Base-by-base conservation (phyloP, 2,113 vertebrate genomes). In the Siniperca knerii region DNA sequence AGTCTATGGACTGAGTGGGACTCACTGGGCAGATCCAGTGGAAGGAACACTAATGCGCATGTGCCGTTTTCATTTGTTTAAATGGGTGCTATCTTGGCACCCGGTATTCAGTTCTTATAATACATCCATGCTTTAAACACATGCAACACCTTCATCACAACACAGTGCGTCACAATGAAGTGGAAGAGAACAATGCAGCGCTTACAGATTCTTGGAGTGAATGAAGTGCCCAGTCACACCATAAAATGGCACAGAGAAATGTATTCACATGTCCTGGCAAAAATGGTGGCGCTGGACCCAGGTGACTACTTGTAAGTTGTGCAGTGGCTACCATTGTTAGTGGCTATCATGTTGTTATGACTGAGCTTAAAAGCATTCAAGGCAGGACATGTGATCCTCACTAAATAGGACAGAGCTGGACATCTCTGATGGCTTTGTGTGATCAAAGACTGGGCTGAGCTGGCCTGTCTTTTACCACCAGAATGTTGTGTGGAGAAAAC, bases 401-500 rank as follows among this genome's bases (percentile, higher is more conserved):
- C 66, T 16, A 25, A 66, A 16, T n/a, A 33, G n/a, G 25, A 48
- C 37, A n/a, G 18, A 25, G 15, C 9, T 40, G 21, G 52, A 61
- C 11, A 13, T 50, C 23, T 73, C 40, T 40, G 65, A 44, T 52
- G 11, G 42, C 62, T n/a, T 7, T 52, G 52, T 61, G 61, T n/a
- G 44, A 10, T n/a, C 6, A 9, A 16, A 4, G 48, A 25, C 37
- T 23, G 18, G 15, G 6, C 6, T 57, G 62, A 42, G 44, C 62
- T 54, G 61, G 52, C 35, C 57, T 69, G 54, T 55, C 25, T 79
- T n/a, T 40, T 20, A 57, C 13, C 25, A 65, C 7, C 77, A 77
- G 57, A 42, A 46, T 57, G 54, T 67, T 76, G 73, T 62, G 21
- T 50, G 70, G 69, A 48, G 52, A 64, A 68, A 78, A 69, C 75